Conservation (phyloP, 2,888 invertebrate species). For the Pachliopta kotzebuea region DNA sequence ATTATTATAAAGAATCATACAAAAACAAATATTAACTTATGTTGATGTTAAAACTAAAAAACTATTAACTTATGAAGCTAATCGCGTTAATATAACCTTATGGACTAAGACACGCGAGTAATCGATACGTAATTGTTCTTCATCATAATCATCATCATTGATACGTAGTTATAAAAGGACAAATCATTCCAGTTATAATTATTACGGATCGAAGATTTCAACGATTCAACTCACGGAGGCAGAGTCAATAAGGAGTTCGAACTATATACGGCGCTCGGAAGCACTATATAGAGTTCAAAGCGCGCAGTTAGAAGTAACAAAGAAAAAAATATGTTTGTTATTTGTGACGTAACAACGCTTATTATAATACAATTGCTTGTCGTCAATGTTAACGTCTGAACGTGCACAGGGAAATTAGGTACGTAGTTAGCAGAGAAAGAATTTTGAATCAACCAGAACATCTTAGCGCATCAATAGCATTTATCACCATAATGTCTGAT, state of each 20-base stretch:
- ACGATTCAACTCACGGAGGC: conserved; percentile 13
- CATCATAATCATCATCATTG: neutral
- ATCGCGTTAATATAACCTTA: neutral
- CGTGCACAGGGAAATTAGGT: neutral
- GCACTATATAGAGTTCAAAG: conserved; percentile 1
- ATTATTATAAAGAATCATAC: too few relatives aligned
- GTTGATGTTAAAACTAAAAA: too few relatives aligned
- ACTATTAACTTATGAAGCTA: too few relatives aligned
- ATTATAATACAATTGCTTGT: conserved; percentile 25
- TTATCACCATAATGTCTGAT: too few relatives aligned
- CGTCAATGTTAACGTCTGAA: neutral
- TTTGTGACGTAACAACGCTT: conserved; percentile 11
- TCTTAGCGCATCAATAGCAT: neutral
- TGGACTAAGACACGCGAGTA: neutral
- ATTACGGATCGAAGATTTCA: conserved; percentile 11
- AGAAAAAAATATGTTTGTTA: conserved; percentile 19
- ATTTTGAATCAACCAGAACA: neutral
- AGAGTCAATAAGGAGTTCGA: conserved; percentile 10
- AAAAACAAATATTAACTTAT: too few relatives aligned
- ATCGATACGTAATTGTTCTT: too few relatives aligned
- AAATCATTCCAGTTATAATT: conserved; percentile 16
- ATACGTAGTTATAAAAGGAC: conserved; percentile 13
- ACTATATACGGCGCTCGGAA: conserved; percentile 25
- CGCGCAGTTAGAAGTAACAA: conserved; percentile 7
- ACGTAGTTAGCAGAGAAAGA: neutral